A percentile compares a stretch with the other conserved stretches of the same genome.
These are phyloP conservation scores for Daktulosphaira vitifoliae DNA, from an alignment of 1,140 invertebrate genomes.

Conservation along the genomic window DNA sequence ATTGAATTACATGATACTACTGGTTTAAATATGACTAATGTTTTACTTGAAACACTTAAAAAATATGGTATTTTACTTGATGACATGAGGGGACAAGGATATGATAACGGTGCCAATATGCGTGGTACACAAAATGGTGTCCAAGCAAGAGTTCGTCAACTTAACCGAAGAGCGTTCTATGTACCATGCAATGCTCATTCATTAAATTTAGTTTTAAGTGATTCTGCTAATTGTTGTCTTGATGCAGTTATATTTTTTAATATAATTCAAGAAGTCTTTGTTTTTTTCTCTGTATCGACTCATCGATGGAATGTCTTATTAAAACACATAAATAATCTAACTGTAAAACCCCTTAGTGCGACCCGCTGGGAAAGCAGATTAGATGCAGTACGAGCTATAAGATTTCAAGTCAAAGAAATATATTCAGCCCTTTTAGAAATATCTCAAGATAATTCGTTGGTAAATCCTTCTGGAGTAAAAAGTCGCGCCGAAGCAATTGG, in stretches of 20 bases:
- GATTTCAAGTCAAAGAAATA: constrained; percentile 30
- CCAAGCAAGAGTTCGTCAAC: not conserved
- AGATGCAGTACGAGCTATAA: constrained; percentile 11
- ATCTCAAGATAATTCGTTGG: constrained; percentile 36
- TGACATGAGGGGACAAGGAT: not conserved
- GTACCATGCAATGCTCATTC: not conserved
- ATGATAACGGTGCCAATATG: not conserved
- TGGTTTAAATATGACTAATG: constrained; percentile 21
- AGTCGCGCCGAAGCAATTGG: constrained; percentile 37
- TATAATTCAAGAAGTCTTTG: not conserved
- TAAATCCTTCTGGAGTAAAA: constrained; percentile 36
- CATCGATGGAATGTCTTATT: not conserved
- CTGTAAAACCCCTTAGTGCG: not conserved
- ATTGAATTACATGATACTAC: constrained; percentile 17
- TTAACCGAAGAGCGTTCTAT: not conserved
- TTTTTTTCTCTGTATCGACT: constrained; percentile 2
- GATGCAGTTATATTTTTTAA: not conserved
- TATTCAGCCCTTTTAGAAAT: constrained; percentile 34
- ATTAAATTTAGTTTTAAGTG: not conserved
- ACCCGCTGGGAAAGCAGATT: constrained; percentile 2
- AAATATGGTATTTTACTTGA: not conserved
- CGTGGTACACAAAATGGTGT: not conserved
- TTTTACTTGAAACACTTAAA: constrained; percentile 8
- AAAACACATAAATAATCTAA: not conserved
- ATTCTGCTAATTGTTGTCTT: not conserved